A percentile compares a stretch with the other conserved stretches of the same genome.
These are phyloP conservation scores for Iselma pallidipennis DNA, from an alignment of 2,888 invertebrate genomes.

Conservation along the genomic window DNA sequence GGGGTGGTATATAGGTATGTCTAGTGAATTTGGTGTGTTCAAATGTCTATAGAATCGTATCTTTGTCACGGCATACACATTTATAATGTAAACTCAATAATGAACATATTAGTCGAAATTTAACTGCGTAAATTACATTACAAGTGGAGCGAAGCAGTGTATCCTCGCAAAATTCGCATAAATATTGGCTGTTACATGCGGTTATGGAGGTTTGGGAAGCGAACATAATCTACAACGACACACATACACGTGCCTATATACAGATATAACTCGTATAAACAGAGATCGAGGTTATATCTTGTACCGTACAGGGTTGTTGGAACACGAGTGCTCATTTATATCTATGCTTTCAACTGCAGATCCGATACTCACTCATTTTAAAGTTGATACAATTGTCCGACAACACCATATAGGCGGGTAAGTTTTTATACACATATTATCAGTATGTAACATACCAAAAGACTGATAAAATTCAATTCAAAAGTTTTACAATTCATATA, in stretches of 20 bases:
- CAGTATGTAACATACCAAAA: no score
- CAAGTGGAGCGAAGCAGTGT: conserved; percentile 38
- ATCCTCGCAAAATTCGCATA: conserved; percentile 40
- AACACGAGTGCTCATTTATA: conserved; percentile 40
- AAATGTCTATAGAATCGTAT: conserved; percentile 30
- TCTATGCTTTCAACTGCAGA: conserved; percentile 42
- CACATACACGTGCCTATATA: conserved; percentile 20
- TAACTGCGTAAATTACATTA: conserved; percentile 47
- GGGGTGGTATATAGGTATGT: no score
- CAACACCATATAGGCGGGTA: conserved; percentile 11
- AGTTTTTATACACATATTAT: background rate
- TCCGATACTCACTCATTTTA: conserved; percentile 41
- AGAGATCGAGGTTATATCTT: conserved; percentile 33
- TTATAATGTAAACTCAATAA: conserved; percentile 40
- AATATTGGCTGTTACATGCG: conserved; percentile 39
- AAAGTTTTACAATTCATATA: background rate
- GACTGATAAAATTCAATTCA: no score
- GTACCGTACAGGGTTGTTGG: conserved; percentile 29
- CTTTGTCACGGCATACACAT: conserved; percentile 29
- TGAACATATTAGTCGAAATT: conserved; percentile 46
- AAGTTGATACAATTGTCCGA: conserved; percentile 42
- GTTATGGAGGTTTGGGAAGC: conserved; percentile 26
- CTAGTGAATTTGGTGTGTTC: conserved; percentile 11
- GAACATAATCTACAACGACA: conserved; percentile 28
- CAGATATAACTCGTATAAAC: conserved; percentile 11